Evolutionary conservation across 2,888 invertebrate species (phyloP), one percentile per base, ranked within the genome.

Genomic region (Netelia melanura): DNA sequence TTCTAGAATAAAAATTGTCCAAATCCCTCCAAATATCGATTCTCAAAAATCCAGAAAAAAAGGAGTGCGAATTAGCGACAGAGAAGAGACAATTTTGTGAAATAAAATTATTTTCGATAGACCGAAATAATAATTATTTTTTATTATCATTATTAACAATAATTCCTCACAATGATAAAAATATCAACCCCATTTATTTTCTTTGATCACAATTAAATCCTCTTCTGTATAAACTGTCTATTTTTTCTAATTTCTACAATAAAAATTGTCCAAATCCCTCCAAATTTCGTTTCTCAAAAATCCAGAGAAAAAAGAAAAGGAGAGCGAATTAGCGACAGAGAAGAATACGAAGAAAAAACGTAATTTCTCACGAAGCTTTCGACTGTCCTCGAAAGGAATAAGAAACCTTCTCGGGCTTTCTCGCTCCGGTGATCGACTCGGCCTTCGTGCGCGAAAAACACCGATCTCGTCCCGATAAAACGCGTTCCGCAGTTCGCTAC

Each of bases 361-460:
- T n/a, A 68, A 70, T 79, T 70, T 78, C 64, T 44, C 74, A 80
- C 79, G 74, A 76, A 67, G 76, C 70, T 85, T 85, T 75, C 58
- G 74, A 83, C 58, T 64, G 64, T 61, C 58, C 65, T 65, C 68
- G 71, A 67, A 70, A 77, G 71, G 77, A 77, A 84, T 84, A 62
- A 81, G 81, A 84, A 84, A 77, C 68, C 62, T 54, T 30, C 30
- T 62, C 25, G 81, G 79, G 75, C 75, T 86, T 86, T 83, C 83
- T 80, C 85, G 85, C 83, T 83, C 77, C 80, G 79, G 77, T 77
- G 83, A 83, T 81, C 80, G 80, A 83, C 85, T 76, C 82, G 85
- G 79, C 82, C 85, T 85, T 85, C 82, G 85, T 71, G 85, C 70
- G 65, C 71, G 79, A 75, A 85, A 84, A 68, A 75, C 76, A 71